Conservation (phyloP, 2,888 invertebrate species). For the Leptothorax acervorum region DNA sequence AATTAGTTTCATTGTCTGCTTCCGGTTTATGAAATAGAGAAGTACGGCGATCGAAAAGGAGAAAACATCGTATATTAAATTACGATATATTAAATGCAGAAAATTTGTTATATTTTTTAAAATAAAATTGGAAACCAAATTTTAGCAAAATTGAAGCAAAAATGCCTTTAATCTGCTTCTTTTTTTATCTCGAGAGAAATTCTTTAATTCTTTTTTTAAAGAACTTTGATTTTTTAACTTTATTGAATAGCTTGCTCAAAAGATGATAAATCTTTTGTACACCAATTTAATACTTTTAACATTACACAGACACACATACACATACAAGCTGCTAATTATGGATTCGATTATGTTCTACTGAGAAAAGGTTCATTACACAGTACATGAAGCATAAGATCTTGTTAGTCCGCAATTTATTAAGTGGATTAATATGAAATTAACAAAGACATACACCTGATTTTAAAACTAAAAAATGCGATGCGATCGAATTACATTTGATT, state of each 20-base stretch:
- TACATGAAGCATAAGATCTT: slow-evolving; percentile 17
- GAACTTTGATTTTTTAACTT: not conserved
- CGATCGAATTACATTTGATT: not conserved
- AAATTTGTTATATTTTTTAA: not conserved
- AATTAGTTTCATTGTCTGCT: slow-evolving; percentile 17
- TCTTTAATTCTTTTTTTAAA: not conserved
- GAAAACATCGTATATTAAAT: not conserved
- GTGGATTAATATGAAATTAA: slow-evolving; percentile 19
- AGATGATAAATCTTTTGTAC: not conserved
- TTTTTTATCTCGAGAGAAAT: not conserved
- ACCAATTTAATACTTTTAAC: not conserved
- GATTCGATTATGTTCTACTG: not conserved
- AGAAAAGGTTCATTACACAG: slow-evolving; percentile 7
- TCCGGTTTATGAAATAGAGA: not conserved
- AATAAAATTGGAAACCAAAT: not conserved
- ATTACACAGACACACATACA: not conserved
- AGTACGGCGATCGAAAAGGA: not conserved
- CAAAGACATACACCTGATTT: not conserved
- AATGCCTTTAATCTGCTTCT: not conserved
- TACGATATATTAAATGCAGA: too few species aligned
- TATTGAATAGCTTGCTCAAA: not conserved
- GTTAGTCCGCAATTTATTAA: not conserved
- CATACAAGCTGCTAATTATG: slow-evolving; percentile 2
- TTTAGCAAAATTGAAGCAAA: not conserved
- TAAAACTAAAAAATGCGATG: not conserved